phyloP scores from a whole-genome alignment of 2,113 vertebrate genomes.

The Myotis yumanensis region DNA sequence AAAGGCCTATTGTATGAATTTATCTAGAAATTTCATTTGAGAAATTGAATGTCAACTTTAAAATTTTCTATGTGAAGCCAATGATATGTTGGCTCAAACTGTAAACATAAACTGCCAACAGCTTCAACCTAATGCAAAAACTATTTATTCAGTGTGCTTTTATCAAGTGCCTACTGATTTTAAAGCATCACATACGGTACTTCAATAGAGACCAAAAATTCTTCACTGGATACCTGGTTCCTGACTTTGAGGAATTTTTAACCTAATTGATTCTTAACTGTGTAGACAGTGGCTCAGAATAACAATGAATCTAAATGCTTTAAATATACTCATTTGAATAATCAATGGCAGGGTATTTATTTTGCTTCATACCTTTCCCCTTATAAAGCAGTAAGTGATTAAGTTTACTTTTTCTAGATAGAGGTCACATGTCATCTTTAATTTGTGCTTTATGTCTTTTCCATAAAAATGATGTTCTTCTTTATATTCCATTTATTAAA shows the following conservation, averaged over 20 bases:
- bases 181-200: neutral
- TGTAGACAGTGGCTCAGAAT: neutral
- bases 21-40: constrained; percentile 4
- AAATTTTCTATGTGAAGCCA: neutral
- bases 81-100: neutral
- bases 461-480: neutral
- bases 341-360: neutral
- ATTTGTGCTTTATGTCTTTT: constrained; percentile 1
- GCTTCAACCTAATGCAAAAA: neutral
- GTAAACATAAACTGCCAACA: neutral
- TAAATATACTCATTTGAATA: neutral
- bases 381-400: neutral
- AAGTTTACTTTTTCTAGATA: neutral
- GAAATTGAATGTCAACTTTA: neutral
- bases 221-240: neutral
- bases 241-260: neutral
- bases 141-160: neutral
- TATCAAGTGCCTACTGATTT: neutral
- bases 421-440: neutral
- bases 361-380: neutral
- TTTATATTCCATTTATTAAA: neutral
- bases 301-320: neutral
- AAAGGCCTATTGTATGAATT: neutral
- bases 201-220: neutral
- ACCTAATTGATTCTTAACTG: neutral